Conservation (phyloP, 1,140 invertebrate genomes). For the Drosophila bipectinata region DNA sequence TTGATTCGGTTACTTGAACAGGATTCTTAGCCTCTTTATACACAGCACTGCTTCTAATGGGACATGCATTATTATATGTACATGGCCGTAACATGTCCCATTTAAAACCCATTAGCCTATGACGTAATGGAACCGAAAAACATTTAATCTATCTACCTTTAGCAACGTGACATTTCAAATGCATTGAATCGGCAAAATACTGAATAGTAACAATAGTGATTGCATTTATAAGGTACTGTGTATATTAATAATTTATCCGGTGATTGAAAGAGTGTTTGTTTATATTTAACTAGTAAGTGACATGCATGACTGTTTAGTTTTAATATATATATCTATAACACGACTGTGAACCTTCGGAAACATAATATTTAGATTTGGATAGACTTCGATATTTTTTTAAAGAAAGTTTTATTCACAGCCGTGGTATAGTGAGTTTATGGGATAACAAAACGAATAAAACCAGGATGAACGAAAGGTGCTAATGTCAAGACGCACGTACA, state of each 20-base stretch:
- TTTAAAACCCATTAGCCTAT: conserved; percentile 3
- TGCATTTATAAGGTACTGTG: conserved; percentile 23
- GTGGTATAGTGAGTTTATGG: conserved; percentile 10
- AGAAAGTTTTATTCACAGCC: background rate
- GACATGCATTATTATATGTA: background rate
- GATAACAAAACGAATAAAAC: conserved; percentile 25
- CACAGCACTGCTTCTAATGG: background rate
- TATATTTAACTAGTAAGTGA: conserved; percentile 12
- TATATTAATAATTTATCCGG: conserved; percentile 39
- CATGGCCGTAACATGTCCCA: conserved; percentile 12
- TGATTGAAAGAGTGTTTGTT: conserved; percentile 24
- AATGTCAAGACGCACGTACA: conserved; percentile 32
- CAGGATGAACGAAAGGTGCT: conserved; percentile 36
- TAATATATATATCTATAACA: conserved; percentile 18
- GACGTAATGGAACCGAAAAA: conserved; percentile 10
- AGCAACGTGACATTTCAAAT: conserved; percentile 19
- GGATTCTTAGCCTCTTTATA: background rate
- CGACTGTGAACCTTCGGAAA: background rate
- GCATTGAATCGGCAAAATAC: conserved; percentile 2
- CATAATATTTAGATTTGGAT: background rate
- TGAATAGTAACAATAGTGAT: conserved; percentile 35
- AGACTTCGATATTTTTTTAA: no score
- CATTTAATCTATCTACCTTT: conserved; percentile 30
- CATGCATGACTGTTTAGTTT: conserved; percentile 48
- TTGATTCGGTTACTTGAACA: background rate